A percentile compares a stretch with the other conserved stretches of the same genome.
phyloP scores from a whole-genome alignment of 2,113 vertebrate species.

The Oryzias javanicus region DNA sequence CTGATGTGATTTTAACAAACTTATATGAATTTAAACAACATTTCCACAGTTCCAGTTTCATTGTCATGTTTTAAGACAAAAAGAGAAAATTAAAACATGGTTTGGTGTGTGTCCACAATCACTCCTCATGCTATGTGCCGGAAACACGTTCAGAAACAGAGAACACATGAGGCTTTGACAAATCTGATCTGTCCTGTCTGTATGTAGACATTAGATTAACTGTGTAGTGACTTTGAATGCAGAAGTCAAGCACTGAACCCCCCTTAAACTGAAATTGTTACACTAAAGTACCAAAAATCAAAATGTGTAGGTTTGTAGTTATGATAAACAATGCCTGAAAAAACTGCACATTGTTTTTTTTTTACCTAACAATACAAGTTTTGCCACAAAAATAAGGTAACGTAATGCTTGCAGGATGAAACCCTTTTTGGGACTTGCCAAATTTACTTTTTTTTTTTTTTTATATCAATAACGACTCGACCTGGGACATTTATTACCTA shows the following conservation, averaged over 20 bases:
- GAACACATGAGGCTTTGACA: slow-evolving; percentile 29
- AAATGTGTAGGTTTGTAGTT: slow-evolving; percentile 2
- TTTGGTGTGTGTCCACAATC: slow-evolving; percentile 25
- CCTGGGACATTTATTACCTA: neutral
- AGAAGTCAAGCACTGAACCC: slow-evolving; percentile 24
- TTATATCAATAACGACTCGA: neutral
- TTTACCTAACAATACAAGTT: slow-evolving; percentile 58
- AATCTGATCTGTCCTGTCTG: slow-evolving; percentile 13
- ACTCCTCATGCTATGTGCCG: slow-evolving; percentile 18
- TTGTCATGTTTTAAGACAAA: slow-evolving; percentile 29
- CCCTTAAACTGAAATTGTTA: slow-evolving; percentile 7
- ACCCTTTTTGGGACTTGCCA: neutral
- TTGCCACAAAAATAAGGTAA: slow-evolving; percentile 75
- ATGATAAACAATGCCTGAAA: slow-evolving; percentile 19
- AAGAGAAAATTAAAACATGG: slow-evolving; percentile 32
- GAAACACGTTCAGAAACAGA: slow-evolving; percentile 21
- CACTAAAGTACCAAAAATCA: slow-evolving; percentile 17
- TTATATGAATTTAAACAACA: slow-evolving; percentile 40
- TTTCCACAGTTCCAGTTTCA: slow-evolving; percentile 28
- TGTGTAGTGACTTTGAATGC: slow-evolving; percentile 14
- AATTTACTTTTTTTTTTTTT: neutral
- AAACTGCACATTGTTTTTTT: slow-evolving; percentile 35
- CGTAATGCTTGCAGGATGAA: slow-evolving; percentile 58
- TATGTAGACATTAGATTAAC: slow-evolving; percentile 25
- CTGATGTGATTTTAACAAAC: slow-evolving; percentile 36